Evolutionary conservation across 2,888 invertebrate genomes (phyloP), one percentile per base, ranked within the genome.

Genomic region (Protula sp.): DNA sequence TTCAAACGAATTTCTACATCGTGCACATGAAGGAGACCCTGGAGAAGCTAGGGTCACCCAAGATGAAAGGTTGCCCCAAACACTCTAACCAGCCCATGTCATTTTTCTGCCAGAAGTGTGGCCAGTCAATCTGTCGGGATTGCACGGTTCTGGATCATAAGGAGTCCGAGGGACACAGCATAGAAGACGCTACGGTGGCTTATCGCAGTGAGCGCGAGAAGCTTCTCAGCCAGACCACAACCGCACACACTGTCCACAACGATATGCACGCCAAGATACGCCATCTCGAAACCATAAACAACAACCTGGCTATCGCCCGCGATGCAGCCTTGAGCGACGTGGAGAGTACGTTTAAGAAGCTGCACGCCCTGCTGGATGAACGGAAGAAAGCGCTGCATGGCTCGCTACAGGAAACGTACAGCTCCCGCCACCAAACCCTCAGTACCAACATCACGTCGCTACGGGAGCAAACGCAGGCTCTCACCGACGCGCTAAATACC

Each of bases 1-100:
- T 68, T 9, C 68, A 68, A 54, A 68, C 64, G 9, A 68, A 68
- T 60, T 68, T 68, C 63, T 68, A 68, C 60, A 61, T 68, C 22
- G 54, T 57, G 30, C 61, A 62, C 48, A 61, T 68, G 64, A 59
- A 59, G 57, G 66, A 66, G 28, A 61, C 54, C 3, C 55, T 68
- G n/a, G 59, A 54, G 26, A 57, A 59, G 24, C 28, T 57, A 19
- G 57, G 54, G 9, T 52, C 54, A 3, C 61, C 57, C n/a, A 62
- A 60, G 30, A 38, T 56, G 24, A 50, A 27, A 47, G 64, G 64
- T 22, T 68, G 68, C 38, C 31, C 51, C 9, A 61, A 62, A 52
- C 68, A 68, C 52, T 52, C 55, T 30, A 54, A 59, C 48, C 66
- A 66, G 27, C 67, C 65, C 2, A 47, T 65, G 57, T 60, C 62